A percentile compares a stretch with the other conserved stretches of the same genome.
These are phyloP conservation scores for Elachura formosa DNA, from an alignment of 2,113 vertebrate genomes.

Conservation along the genomic window DNA sequence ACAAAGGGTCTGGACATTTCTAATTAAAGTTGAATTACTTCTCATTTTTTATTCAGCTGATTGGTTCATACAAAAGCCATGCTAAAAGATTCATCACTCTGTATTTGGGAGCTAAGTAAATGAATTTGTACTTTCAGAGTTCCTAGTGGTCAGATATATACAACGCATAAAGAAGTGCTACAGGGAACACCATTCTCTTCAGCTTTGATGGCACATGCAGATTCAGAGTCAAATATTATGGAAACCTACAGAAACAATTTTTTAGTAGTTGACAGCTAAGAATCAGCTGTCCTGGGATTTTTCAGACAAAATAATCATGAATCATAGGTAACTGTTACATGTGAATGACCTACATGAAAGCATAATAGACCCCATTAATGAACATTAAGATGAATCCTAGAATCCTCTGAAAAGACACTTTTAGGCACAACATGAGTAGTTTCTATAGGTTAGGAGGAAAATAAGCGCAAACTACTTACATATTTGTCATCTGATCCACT, in stretches of 20 bases:
- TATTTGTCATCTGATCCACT: conserved; percentile 86
- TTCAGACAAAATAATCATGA: not conserved
- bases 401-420: not conserved
- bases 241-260: not conserved
- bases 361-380: not conserved
- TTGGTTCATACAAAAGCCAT: not conserved
- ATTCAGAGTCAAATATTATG: not conserved
- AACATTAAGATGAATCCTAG: not conserved
- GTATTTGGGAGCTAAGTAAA: not conserved
- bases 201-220: not conserved
- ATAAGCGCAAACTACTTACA: conserved; percentile 63
- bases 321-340: not conserved
- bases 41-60: not conserved
- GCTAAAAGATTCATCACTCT: not conserved
- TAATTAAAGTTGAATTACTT: not conserved
- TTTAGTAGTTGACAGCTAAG: not conserved
- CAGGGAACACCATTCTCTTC: not conserved
- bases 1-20: not conserved
- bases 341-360: not conserved
- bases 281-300: not conserved
- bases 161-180: not conserved
- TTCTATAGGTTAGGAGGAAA: not conserved
- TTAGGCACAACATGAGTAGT: not conserved
- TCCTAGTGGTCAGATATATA: not conserved
- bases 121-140: not conserved